Evolutionary conservation across 2,797 vertebrate genomes (phyloP).

Genomic region (Apodemus agrarius): DNA sequence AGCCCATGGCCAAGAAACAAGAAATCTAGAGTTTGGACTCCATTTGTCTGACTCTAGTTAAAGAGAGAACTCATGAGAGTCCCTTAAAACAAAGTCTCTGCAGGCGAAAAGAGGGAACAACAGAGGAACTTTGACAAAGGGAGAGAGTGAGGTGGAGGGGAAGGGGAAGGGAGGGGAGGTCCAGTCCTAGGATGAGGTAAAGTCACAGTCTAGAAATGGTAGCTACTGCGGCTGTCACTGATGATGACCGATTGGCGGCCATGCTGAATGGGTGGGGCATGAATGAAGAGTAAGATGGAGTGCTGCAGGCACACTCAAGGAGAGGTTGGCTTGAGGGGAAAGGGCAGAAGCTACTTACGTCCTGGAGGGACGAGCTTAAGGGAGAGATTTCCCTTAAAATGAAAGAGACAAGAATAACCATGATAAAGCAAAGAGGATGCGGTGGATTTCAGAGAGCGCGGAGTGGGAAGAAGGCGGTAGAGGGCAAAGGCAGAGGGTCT

Average conservation of each 20-base stretch:
- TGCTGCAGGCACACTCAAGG: no score
- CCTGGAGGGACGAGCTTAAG: background rate
- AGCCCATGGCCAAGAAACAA: background rate
- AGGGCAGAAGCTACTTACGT: background rate
- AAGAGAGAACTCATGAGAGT: background rate
- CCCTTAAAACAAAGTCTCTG: background rate
- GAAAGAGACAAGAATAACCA: background rate
- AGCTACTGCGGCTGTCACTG: background rate
- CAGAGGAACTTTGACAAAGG: background rate
- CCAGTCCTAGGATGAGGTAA: background rate
- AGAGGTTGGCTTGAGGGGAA: background rate
- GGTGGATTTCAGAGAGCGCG: background rate
- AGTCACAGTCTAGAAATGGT: background rate
- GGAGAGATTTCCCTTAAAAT: background rate
- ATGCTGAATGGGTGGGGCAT: background rate
- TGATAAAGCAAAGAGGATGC: background rate
- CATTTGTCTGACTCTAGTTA: background rate
- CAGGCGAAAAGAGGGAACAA: background rate
- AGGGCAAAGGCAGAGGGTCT: background rate
- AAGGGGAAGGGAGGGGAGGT: background rate
- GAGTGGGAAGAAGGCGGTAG: background rate
- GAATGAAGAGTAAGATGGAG: background rate
- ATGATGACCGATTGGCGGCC: background rate
- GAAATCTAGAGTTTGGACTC: background rate
- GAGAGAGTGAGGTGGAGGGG: background rate